phyloP scores from a whole-genome alignment of 1,140 invertebrate species.

The Drosophila oshimai region DNA sequence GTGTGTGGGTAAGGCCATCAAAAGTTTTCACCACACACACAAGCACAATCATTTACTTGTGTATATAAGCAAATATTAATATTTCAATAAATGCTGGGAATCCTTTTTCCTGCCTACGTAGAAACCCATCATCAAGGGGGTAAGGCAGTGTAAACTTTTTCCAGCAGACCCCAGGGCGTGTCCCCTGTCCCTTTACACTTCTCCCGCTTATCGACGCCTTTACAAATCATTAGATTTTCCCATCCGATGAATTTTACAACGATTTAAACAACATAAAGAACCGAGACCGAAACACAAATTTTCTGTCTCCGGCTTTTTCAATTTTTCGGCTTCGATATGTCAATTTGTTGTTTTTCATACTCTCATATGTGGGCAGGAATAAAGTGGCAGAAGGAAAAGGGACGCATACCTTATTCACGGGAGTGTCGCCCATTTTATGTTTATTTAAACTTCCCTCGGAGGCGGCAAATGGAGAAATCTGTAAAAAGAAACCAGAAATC shows the following conservation, averaged over 20 bases:
- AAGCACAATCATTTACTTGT: conserved; percentile 38
- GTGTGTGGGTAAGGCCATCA: conserved; percentile 4
- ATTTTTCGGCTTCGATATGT: conserved; percentile 66
- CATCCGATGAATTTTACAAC: conserved; percentile 81
- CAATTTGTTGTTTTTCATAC: conserved; percentile 68
- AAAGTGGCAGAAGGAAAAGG: neutral
- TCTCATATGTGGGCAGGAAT: conserved; percentile 18
- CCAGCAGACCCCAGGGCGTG: conserved; percentile 29
- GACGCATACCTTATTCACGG: conserved; percentile 33
- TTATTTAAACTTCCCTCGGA: conserved; percentile 71
- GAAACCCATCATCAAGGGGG: conserved; percentile 13
- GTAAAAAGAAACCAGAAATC: conserved; percentile 22
- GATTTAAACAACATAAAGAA: conserved; percentile 49
- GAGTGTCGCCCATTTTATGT: conserved; percentile 71
- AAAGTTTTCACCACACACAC: conserved; percentile 43
- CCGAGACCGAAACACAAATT: conserved; percentile 38
- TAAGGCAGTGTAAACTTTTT: conserved; percentile 38
- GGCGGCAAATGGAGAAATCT: conserved; percentile 46
- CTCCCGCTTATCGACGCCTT: conserved; percentile 69
- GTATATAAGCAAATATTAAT: conserved; percentile 71
- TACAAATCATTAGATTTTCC: conserved; percentile 82
- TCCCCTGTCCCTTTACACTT: conserved; percentile 11
- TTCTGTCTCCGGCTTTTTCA: conserved; percentile 28
- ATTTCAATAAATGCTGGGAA: conserved; percentile 73
- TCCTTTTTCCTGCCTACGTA: conserved; percentile 55